Conservation (phyloP, 2,888 invertebrate species). For the Siphonodentalium dalli region DNA sequence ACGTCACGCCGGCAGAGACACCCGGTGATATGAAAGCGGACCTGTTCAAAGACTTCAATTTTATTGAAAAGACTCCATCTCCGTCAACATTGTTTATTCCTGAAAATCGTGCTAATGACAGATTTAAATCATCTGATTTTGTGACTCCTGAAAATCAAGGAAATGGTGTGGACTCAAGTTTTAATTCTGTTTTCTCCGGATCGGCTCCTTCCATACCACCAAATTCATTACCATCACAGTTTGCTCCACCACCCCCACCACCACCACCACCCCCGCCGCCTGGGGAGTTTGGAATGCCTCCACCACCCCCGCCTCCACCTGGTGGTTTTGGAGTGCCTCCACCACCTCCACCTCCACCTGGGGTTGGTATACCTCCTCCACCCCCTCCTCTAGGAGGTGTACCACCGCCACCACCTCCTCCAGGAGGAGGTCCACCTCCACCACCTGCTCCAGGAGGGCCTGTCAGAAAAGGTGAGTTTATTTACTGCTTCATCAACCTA, state of each 20-base stretch:
- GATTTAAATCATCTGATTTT: constrained; percentile 63
- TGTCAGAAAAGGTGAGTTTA: constrained; percentile 27
- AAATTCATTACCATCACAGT: constrained; percentile 22
- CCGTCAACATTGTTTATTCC: constrained; percentile 53
- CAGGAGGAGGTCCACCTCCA: constrained; percentile 68
- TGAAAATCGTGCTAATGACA: no score
- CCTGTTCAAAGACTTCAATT: no score
- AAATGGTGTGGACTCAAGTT: no score
- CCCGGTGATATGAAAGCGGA: constrained; percentile 35
- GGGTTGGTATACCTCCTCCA: constrained; percentile 28
- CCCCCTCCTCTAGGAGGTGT: constrained; percentile 38
- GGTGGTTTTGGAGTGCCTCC: constrained; percentile 69
- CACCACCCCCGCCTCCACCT: constrained; percentile 64
- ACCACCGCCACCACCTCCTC: constrained; percentile 70
- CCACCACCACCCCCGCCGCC: constrained; percentile 63
- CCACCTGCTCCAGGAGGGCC: constrained; percentile 12
- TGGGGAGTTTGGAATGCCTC: constrained; percentile 29
- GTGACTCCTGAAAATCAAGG: no score
- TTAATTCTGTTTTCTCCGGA: background rate
- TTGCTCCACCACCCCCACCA: constrained; percentile 58
- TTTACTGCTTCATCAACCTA: no score
- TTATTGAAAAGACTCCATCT: constrained; percentile 45
- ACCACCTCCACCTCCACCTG: constrained; percentile 65
- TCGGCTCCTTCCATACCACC: constrained; percentile 21
- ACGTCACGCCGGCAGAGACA: constrained; percentile 38